These are phyloP conservation scores for Maccullochella peelii DNA, from an alignment of 2,113 vertebrate genomes.

Conservation along the genomic window DNA sequence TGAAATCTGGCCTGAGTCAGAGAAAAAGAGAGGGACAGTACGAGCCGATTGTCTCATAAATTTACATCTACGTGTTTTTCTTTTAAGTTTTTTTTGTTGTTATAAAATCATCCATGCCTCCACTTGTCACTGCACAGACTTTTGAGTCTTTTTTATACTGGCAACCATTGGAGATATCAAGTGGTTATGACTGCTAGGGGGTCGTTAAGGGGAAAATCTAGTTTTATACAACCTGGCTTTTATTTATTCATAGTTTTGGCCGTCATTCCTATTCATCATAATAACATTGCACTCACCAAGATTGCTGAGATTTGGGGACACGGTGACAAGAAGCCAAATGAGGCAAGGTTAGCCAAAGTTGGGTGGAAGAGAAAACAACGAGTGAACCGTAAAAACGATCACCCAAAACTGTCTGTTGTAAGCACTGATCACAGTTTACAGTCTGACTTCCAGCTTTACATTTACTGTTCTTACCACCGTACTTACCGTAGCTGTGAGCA, in stretches of 20 bases:
- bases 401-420: background rate
- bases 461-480: too few relatives aligned
- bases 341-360: background rate
- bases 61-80: background rate
- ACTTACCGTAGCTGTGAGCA: background rate
- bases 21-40: background rate
- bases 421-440: background rate
- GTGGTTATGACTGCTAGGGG: background rate
- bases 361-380: too few relatives aligned
- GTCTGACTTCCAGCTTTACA: background rate
- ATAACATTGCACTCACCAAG: background rate
- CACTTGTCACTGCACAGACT: background rate
- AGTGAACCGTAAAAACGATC: too few relatives aligned
- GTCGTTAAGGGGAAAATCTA: background rate
- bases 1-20: slow-evolving; percentile 5
- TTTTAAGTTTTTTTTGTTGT: background rate
- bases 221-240: background rate
- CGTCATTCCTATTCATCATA: background rate
- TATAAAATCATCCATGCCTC: background rate
- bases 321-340: background rate
- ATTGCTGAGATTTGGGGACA: background rate
- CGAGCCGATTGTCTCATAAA: background rate
- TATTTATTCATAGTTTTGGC: background rate
- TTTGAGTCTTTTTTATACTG: background rate
- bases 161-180: background rate